Evolutionary conservation across 2,113 vertebrate species (phyloP), one percentile per base, ranked within the genome.

Genomic region (Amazona guildingii): DNA sequence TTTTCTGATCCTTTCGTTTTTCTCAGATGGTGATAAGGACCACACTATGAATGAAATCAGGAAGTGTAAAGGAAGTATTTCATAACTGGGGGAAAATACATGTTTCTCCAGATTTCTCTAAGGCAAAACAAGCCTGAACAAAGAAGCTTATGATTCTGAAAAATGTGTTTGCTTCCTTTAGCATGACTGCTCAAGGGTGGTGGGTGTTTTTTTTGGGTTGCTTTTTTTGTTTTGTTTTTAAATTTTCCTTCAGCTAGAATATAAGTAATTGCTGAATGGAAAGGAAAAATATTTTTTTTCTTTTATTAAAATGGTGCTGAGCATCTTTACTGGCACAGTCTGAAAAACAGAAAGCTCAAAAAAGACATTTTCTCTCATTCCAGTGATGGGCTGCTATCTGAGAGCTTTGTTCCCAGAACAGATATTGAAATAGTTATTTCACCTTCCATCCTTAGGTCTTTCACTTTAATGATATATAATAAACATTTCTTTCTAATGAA

Each of bases 81-180:
- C 18, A 13, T 94, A 95, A 90, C 73, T 77, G 75, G 37, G 39
- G n/a, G 25, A 69, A 92, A 93, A 87, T 37, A 35, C 3, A 7
- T 51, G 23, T 83, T 94, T 96, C 33, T 95, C 12, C 25, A 82
- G 77, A 76, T 93, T 83, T 82, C 21, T 55, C 28, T 52, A 83
- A 64, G 59, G 43, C 62, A 84, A 86, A 96, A 92, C 33, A 95
- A 94, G 70, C 70, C 55, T 88, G 67, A 95, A 92, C 63, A 95
- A 92, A 92, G 64, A 35, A 85, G 43, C 21, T 83, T 92, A 46
- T 33, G 46, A 87, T 87, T 90, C 84, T 80, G 52, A 86, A 95
- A 90, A 41, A 52, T 86, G 46, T 6, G 20, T 86, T 90, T 83
- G 8, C 48, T 93, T 92, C 64, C 73, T 85, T 69, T 78, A 91